Evolutionary conservation across 2,113 vertebrate genomes (phyloP), one percentile per base, ranked within the genome.

Genomic region (Oncorhynchus keta): DNA sequence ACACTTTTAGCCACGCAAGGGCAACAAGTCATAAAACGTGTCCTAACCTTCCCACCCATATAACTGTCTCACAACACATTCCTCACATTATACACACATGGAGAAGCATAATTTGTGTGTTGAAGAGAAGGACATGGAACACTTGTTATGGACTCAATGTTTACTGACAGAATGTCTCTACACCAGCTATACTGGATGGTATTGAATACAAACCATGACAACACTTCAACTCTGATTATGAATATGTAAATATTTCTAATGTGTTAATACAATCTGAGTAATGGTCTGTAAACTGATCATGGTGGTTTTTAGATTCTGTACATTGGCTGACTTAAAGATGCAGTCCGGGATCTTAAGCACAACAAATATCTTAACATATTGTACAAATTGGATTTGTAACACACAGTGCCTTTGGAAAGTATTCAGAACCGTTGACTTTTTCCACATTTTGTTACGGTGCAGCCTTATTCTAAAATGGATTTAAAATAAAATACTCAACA

Each of bases 41-140:
- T 77, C 78, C 39, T 16, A 73, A 66, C 82, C 81, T 74, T 80
- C 85, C 81, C 80, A 79, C 91, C 85, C 84, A 72, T 64, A 13
- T 68, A 77, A 84, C 76, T 79, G 76, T 72, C 62, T 78, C 28
- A 75, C 71, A 71, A 49, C 70, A 77, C 86, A 84, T 81, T 79
- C 85, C 84, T 83, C 79, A 82, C 39, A 11, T 45, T 45, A 45
- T 9, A 45, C 39, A 45, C 30, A 22, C 32, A 32, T 48, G 8
- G 9, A 22, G 68, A 14, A 70, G 39, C 14, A 35, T 57, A 0
- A 20, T 14, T 57, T 14, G 55, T 57, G 5, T 57, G 55, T 3
- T 20, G 55, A 57, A 57, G 20, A 11, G 39, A 45, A 45, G 11
- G 39, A 45, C 39, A 45, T 45, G 39, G 9, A 62, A 24, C 18